phyloP scores from a whole-genome alignment of 1,140 invertebrate species.

The Drosophila lowei region DNA sequence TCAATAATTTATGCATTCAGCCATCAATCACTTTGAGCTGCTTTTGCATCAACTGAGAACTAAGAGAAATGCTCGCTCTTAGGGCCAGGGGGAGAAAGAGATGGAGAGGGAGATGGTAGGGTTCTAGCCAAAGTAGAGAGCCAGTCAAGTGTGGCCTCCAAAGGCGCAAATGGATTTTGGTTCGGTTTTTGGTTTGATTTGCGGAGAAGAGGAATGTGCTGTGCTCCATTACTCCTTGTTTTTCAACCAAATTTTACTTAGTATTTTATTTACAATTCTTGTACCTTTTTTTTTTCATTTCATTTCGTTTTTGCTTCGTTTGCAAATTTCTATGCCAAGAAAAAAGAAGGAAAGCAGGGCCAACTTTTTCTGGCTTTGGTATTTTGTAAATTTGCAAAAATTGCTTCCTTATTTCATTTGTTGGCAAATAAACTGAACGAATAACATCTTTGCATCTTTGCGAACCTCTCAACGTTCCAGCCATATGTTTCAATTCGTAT shows the following conservation, averaged over 20 bases:
- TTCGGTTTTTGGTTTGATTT: conserved; percentile 49
- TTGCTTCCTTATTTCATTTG: conserved; percentile 76
- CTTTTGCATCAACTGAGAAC: conserved; percentile 61
- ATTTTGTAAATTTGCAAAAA: conserved; percentile 75
- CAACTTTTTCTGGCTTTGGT: conserved; percentile 30
- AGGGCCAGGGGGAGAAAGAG: not conserved
- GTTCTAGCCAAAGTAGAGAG: conserved; percentile 62
- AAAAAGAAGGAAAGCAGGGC: conserved; percentile 8
- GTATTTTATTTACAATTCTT: conserved; percentile 46
- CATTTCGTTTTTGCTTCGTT: conserved; percentile 38
- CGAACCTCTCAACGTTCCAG: not conserved
- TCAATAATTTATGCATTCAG: conserved; percentile 81
- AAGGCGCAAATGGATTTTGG: conserved; percentile 70
- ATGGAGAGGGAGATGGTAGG: not conserved
- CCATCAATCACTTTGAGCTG: conserved; percentile 79
- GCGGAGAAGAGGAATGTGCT: conserved; percentile 29
- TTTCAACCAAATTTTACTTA: conserved; percentile 65
- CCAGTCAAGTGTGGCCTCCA: conserved; percentile 68
- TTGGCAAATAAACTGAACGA: conserved; percentile 67
- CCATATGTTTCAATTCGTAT: conserved; percentile 23
- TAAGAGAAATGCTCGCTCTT: conserved; percentile 41
- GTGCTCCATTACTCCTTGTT: conserved; percentile 65
- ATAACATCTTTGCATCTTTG: conserved; percentile 13
- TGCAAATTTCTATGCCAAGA: conserved; percentile 31
- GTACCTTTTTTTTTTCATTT: conserved; percentile 46